Evolutionary conservation across 2,888 invertebrate genomes (phyloP).

Genomic region (Nebria brevicollis): DNA sequence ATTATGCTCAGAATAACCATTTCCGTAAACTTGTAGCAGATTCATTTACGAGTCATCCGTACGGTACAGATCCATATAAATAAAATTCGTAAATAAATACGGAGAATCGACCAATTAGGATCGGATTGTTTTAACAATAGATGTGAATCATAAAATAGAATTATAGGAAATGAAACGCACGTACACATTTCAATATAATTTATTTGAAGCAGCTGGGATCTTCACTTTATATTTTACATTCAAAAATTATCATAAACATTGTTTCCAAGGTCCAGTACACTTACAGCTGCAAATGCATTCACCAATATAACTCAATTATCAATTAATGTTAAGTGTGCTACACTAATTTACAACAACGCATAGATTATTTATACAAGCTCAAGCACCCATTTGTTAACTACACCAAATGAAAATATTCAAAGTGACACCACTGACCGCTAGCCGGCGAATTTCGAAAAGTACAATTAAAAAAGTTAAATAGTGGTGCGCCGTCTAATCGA

Average conservation of each 20-base stretch:
- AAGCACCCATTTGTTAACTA: no score
- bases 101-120: no score
- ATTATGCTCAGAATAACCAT: no score
- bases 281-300: not conserved
- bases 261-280: not conserved
- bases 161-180: no score
- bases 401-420: not conserved
- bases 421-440: not conserved
- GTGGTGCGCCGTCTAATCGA: slow-evolving; percentile 32
- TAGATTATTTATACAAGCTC: not conserved
- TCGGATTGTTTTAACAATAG: not conserved
- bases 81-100: no score
- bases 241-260: not conserved
- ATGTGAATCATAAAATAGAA: not conserved
- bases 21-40: no score
- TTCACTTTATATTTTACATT: not conserved
- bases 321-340: not conserved
- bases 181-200: not conserved
- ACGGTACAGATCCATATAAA: no score
- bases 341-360: not conserved
- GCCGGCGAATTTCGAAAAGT: not conserved
- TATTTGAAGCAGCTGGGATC: not conserved
- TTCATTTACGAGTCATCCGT: no score
- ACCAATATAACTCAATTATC: slow-evolving; percentile 1
- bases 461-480: not conserved